Conservation (phyloP, 2,888 invertebrate genomes). For the Nymphalis polychloros region DNA sequence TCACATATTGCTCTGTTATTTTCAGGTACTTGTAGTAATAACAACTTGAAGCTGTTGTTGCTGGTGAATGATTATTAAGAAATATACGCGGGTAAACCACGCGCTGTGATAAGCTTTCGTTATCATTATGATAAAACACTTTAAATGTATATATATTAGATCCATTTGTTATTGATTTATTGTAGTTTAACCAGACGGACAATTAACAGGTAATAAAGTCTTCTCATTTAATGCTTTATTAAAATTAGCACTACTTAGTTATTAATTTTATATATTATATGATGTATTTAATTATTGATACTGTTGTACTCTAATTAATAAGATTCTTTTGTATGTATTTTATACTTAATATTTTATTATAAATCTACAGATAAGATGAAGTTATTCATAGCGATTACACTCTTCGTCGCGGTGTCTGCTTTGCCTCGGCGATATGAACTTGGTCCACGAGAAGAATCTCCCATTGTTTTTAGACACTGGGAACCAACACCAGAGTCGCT, state of each 20-base stretch:
- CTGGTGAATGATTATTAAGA: conserved; percentile 16
- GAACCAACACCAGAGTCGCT: neutral
- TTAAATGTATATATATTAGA: conserved; percentile 36
- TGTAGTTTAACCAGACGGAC: neutral
- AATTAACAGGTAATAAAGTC: conserved; percentile 5
- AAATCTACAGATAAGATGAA: conserved; percentile 61
- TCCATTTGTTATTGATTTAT: neutral
- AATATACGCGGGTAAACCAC: conserved; percentile 64
- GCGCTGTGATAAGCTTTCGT: conserved; percentile 47
- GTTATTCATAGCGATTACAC: conserved; percentile 55
- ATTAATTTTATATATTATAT: no score
- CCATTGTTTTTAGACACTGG: neutral
- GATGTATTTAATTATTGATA: neutral
- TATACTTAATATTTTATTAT: conserved; percentile 12
- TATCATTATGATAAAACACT: conserved; percentile 45
- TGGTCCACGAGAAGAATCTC: neutral
- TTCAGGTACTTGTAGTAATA: conserved; percentile 10
- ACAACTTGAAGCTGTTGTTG: neutral
- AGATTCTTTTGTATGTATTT: neutral
- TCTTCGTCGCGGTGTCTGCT: conserved; percentile 57
- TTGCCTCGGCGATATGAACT: conserved; percentile 38
- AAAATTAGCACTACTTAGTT: no score
- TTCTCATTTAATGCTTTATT: neutral
- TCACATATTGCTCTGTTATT: conserved; percentile 1
- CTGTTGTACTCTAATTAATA: no score